Percentiles rank a stretch among this genome's conserved stretches.
Conservation (phyloP, 2,797 vertebrate species). For the Buphagus erythrorhynchus region DNA sequence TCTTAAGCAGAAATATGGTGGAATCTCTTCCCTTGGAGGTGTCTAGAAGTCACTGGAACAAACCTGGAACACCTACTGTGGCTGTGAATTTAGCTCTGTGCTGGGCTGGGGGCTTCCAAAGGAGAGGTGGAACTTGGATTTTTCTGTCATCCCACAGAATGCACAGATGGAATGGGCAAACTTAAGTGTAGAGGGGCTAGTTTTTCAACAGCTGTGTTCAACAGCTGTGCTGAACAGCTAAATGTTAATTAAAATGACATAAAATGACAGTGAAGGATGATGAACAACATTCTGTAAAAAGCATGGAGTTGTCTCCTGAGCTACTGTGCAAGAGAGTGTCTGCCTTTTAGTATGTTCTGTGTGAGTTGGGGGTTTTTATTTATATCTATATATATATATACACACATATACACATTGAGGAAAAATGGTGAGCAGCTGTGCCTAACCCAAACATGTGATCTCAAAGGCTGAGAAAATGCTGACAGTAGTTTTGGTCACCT, state of each 20-base stretch:
- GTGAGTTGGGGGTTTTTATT: background rate
- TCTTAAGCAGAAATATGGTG: background rate
- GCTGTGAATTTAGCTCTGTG: background rate
- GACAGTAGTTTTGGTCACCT: background rate
- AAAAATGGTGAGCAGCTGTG: background rate
- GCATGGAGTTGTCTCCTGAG: background rate
- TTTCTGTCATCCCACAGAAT: background rate
- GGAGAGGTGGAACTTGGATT: background rate
- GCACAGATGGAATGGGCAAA: background rate
- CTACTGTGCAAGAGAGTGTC: background rate
- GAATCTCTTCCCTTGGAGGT: background rate
- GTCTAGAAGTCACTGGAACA: background rate
- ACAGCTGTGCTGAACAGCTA: background rate
- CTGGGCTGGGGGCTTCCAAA: background rate
- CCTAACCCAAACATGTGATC: background rate
- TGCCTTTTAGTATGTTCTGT: background rate
- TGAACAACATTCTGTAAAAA: background rate
- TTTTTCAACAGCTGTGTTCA: background rate
- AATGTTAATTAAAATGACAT: background rate
- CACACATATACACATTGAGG: background rate
- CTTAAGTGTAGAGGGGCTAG: rapidly evolving
- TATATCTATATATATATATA: background rate
- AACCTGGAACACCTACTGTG: background rate
- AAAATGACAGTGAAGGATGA: background rate
- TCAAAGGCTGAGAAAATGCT: background rate